These are phyloP conservation scores for Craterocephalus amniculus DNA, from an alignment of 2,797 vertebrate species.

Conservation along the genomic window DNA sequence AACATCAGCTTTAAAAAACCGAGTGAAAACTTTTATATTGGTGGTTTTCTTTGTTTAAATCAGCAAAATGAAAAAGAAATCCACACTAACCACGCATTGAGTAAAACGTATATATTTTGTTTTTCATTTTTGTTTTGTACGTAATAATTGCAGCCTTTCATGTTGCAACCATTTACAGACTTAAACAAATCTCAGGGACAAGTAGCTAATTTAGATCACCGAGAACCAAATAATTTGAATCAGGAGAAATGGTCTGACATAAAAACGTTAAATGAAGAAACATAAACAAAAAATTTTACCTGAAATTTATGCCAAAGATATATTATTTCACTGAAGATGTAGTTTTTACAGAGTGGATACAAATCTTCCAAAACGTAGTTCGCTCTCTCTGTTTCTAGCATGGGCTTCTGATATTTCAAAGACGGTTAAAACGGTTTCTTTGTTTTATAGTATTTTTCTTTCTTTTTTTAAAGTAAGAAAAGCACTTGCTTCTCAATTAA, in stretches of 20 bases:
- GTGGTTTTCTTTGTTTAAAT: too few species aligned
- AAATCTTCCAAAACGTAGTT: not conserved
- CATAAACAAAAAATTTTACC: not conserved
- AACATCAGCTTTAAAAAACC: not conserved
- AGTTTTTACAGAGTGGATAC: not conserved
- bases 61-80: too few species aligned
- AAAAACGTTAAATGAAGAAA: not conserved
- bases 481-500: slow-evolving; percentile 11
- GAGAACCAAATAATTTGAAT: not conserved
- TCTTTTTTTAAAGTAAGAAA: not conserved
- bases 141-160: not conserved
- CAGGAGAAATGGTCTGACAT: not conserved
- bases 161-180: not conserved
- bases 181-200: not conserved
- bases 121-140: not conserved
- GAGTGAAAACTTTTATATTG: not conserved
- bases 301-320: too few species aligned
- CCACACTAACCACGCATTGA: too few species aligned
- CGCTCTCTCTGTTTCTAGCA: not conserved
- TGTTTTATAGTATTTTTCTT: too few species aligned
- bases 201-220: not conserved
- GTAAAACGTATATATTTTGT: too few species aligned
- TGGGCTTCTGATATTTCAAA: not conserved
- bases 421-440: not conserved
- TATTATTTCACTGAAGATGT: not conserved